Base-by-base conservation (phyloP, 2,888 invertebrate genomes). In the Pedicia rivosa region DNA sequence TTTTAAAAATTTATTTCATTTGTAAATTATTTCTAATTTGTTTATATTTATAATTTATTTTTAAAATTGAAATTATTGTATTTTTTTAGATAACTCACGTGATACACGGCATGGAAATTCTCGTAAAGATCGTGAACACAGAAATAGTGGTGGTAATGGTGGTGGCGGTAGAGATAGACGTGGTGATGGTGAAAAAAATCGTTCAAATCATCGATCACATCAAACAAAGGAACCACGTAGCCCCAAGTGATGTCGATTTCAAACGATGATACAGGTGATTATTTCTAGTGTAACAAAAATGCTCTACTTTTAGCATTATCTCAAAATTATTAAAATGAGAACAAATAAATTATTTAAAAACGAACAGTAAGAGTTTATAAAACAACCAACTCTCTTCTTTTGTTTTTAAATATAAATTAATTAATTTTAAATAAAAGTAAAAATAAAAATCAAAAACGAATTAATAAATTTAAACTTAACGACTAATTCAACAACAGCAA, bases 151-250 rank as follows among this genome's bases (percentile, higher is more conserved):
- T 27, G 41, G 32, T 40, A 47, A 48, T 30, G 19, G 30, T 29
- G 35, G 36, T 20, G 28, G 24, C n/a, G 32, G 26, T 43, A 50
- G 46, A 38, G 48, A 45, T 32, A 47, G 44, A 42, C 45, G 48
- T 37, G 44, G 40, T 37, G 15, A 14, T 22, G 44, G 43, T 41
- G 42, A 47, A 31, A 52, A 51, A 33, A 57, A 48, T 46, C 56
- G 42, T 50, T 42, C 43, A 27, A 28, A 38, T 34, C n/a, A n/a
- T n/a, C 41, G 44, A 14, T 28, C 19, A 17, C 38, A 42, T 25
- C 42, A 42, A 32, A 31, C 39, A 26, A 42, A 42, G 39, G 40
- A 42, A 30, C 32, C 40, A 33, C 39, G 42, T 13, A 40, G 34
- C 34, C 33, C 42, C 26, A 42, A 42, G 39, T 42, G 42, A 42